A percentile compares a stretch with the other conserved stretches of the same genome.
phyloP scores from a whole-genome alignment of 1,140 invertebrate species.

The Leptopilina boulardi region DNA sequence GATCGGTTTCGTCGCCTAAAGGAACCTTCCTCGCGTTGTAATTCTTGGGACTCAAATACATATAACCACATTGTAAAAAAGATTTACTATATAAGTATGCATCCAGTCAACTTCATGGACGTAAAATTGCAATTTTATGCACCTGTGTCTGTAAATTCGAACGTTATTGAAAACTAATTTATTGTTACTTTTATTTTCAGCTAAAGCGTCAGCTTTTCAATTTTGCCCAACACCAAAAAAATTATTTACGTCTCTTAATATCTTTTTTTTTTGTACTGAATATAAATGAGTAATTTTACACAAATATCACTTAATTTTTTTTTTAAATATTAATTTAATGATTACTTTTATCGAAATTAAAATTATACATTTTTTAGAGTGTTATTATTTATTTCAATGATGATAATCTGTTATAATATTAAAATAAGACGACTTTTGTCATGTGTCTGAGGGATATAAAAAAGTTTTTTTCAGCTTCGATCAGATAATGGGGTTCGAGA shows the following conservation, averaged over 20 bases:
- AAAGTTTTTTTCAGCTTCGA: neutral
- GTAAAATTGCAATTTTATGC: constrained; percentile 39
- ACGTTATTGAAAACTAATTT: constrained; percentile 48
- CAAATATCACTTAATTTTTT: too few species aligned
- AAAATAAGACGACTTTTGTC: neutral
- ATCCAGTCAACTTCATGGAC: constrained; percentile 2
- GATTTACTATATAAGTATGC: neutral
- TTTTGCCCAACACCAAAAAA: constrained; percentile 24
- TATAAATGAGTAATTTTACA: too few species aligned
- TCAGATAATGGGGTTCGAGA: constrained; percentile 1
- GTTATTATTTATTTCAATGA: neutral
- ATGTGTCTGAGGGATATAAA: constrained; percentile 2
- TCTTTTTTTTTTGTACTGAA: constrained; percentile 34
- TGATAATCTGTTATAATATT: constrained; percentile 35
- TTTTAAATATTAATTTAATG: too few species aligned
- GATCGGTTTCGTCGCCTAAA: constrained; percentile 55
- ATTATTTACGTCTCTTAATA: constrained; percentile 35
- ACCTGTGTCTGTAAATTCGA: constrained; percentile 42
- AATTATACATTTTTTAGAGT: too few species aligned
- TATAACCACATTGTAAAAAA: constrained; percentile 35
- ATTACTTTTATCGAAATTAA: too few species aligned
- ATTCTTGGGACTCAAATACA: constrained; percentile 44
- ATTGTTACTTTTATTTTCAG: constrained; percentile 39
- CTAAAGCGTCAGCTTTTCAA: neutral
- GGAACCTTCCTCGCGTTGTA: constrained; percentile 47